phyloP scores from a whole-genome alignment of 2,888 invertebrate species.

The Exocentrus adspersus region DNA sequence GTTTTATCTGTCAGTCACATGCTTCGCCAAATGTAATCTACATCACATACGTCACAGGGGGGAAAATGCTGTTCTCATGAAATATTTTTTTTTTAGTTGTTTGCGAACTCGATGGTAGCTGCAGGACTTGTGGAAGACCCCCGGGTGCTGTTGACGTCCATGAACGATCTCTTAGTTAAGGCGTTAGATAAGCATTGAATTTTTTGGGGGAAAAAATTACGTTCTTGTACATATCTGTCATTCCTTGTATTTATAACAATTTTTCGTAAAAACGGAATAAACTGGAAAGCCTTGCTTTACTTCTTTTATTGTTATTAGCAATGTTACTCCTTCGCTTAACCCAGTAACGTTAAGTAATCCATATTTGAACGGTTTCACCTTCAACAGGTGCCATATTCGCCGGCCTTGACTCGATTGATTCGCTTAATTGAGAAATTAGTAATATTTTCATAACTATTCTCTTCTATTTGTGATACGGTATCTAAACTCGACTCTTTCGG shows the following conservation, averaged over 20 bases:
- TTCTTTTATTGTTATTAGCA: too few relatives aligned
- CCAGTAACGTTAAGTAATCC: not conserved
- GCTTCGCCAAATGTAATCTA: too few relatives aligned
- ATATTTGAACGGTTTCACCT: constrained; percentile 1
- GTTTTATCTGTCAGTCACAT: too few relatives aligned
- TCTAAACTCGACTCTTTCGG: too few relatives aligned
- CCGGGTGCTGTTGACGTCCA: constrained; percentile 80
- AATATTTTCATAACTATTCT: not conserved
- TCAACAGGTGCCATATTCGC: not conserved
- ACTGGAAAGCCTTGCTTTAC: too few relatives aligned
- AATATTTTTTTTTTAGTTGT: constrained; percentile 76
- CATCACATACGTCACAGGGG: too few relatives aligned
- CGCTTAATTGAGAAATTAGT: not conserved
- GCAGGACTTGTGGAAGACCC: constrained; percentile 95
- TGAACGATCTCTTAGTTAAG: constrained; percentile 86
- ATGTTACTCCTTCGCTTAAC: not conserved
- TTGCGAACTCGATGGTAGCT: constrained; percentile 93
- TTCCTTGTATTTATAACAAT: constrained; percentile 15
- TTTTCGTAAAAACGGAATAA: constrained; percentile 1
- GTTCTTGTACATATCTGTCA: constrained; percentile 14
- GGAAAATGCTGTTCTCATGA: too few relatives aligned
- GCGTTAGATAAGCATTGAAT: constrained; percentile 76
- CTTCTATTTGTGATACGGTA: too few relatives aligned
- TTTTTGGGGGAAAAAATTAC: not conserved
- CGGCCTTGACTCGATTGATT: not conserved